Base-by-base conservation (phyloP, 2,888 invertebrate species). In the Pristionchus fissidentatus region DNA sequence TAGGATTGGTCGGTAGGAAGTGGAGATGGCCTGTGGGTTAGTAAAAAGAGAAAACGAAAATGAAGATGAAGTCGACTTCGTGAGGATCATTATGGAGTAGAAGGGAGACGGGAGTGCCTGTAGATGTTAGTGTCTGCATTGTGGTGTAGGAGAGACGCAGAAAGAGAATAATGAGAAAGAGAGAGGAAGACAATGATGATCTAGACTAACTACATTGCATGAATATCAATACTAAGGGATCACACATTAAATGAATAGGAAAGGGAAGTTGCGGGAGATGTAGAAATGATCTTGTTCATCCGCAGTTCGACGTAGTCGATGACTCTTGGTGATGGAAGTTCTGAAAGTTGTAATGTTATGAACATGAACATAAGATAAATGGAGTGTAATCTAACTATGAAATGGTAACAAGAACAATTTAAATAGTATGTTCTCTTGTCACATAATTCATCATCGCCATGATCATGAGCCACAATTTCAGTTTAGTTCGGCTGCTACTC, bases 301-400 rank as follows among this genome's bases (percentile, higher is more conserved):
- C n/a, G n/a, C n/a, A n/a, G n/a, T n/a, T n/a, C n/a, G n/a, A n/a
- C n/a, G n/a, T n/a, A n/a, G 43, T 86, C 88, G 0, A 83, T 88
- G n/a, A 86, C 87, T 8, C 80, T 80, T n/a, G 86, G 86, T 82
- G 88, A 89, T 78, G 84, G 88, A 46, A n/a, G n/a, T n/a, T n/a
- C n/a, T n/a, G 90, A 90, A 77, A 77, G 86, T 38, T 86, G 88
- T 0, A 83, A 89, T 22, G 87, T 87, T 8, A 57, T 80, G 19
- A 87, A 87, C 82, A 88, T 90, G 73, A 84, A 87, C 41, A 85
- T 88, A 13, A 88, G 87, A n/a, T 88, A 90, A 70, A 88, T 88
- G 70, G 88, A 87, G 70, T n/a, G 66, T 15, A 0, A 29, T 82
- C 60, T 13, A 19, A 19, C 19, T 10, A 49, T 10, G 49, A 49